Evolutionary conservation across 2,888 invertebrate genomes (phyloP), one percentile per base, ranked within the genome.

Genomic region (Drosophila mimetica): DNA sequence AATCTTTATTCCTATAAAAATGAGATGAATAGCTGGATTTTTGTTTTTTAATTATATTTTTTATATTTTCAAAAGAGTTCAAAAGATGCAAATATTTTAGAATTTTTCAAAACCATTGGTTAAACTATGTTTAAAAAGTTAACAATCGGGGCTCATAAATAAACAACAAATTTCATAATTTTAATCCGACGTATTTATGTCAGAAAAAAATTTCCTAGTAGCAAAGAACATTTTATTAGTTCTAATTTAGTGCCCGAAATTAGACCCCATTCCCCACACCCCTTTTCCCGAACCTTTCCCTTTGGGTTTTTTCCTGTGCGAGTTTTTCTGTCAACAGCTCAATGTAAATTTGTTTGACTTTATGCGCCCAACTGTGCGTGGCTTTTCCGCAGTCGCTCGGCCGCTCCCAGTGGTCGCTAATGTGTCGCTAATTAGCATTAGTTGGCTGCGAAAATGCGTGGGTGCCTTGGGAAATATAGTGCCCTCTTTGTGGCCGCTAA

Each of bases 351-450:
- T 59, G 48, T 73, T 77, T 60, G 63, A 63, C 57, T 69, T 73
- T 81, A n/a, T n/a, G 25, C 3, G 66, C 54, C 48, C 53, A 64
- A 32, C 73, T 75, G 65, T 63, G 64, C 53, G 72, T 70, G 51
- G 52, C 52, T 59, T 41, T 53, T 46, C 8, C 41, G 11, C 70
- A 39, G 52, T 13, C 81, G 54, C 73, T 63, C 50, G 76, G 55
- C 71, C 79, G 87, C 87, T 72, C 87, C 82, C 60, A 67, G 48
- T 57, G 61, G 30, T 52, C 47, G 87, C 76, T 74, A 85, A 81
- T 85, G 76, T 73, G 72, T 57, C 66, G 53, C 79, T 82, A 82
- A 82, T 82, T 82, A 82, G 70, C 63, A 82, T 82, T 82, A 82
- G 70, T 60, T 58, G 32, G 37, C 39, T 42, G 39, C 41, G 41